Percentiles rank a stretch among this genome's conserved stretches.
Conservation (phyloP, 2,888 invertebrate species). For the Euphydryas editha region DNA sequence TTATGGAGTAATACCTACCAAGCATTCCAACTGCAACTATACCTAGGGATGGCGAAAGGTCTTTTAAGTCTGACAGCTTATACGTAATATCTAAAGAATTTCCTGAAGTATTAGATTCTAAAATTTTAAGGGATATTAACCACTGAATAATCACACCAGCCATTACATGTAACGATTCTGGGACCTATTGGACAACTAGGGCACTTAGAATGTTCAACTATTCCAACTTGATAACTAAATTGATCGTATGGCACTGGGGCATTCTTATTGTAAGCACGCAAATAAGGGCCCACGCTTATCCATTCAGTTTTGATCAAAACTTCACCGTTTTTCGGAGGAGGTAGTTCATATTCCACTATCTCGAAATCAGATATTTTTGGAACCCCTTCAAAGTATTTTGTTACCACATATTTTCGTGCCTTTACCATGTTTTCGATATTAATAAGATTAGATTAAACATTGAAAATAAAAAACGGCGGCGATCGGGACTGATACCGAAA, state of each 20-base stretch:
- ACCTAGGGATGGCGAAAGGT: conserved; percentile 77
- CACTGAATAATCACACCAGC: too few species aligned
- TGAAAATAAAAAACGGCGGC: too few species aligned
- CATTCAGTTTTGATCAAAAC: too few species aligned
- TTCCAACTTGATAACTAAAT: conserved; percentile 53
- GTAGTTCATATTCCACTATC: conserved; percentile 84
- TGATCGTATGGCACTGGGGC: conserved; percentile 58
- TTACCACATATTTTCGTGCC: conserved; percentile 82
- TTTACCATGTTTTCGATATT: too few species aligned
- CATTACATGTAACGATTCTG: conserved; percentile 83
- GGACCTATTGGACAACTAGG: conserved; percentile 84
- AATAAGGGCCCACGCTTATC: too few species aligned
- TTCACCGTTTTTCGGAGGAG: too few species aligned
- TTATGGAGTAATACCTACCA: conserved; percentile 88
- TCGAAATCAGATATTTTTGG: conserved; percentile 83
- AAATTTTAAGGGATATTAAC: conserved; percentile 51
- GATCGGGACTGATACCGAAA: too few species aligned
- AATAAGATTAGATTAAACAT: too few species aligned
- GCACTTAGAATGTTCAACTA: conserved; percentile 84
- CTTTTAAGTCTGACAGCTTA: conserved; percentile 80
- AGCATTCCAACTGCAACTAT: too few species aligned
- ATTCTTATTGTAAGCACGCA: too few species aligned
- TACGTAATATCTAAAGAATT: conserved; percentile 38
- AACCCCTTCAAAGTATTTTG: conserved; percentile 80
- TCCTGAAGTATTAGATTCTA: too few species aligned